Evolutionary conservation across 2,888 invertebrate genomes (phyloP), one percentile per base, ranked within the genome.

Genomic region (Dynastes tityus): DNA sequence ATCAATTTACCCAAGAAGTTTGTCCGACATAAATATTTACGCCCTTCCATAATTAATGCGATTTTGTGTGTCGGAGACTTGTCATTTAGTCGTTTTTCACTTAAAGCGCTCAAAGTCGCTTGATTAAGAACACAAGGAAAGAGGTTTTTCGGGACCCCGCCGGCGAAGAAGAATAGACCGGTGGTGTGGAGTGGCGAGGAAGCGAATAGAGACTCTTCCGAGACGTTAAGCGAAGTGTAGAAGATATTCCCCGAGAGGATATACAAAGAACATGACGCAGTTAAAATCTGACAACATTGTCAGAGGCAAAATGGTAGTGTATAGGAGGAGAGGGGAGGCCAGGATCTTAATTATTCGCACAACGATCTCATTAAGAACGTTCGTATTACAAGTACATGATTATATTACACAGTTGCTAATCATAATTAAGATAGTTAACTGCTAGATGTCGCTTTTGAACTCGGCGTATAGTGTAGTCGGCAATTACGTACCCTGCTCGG

Each of bases 201-300:
- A 13, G 49, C 6, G 67, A 49, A 49, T 29, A 29, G 32, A 29
- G 13, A 29, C 51, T 53, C 29, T 27, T 37, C 61, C 13, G 11
- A 71, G 61, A 61, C 11, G 61, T 27, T 74, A 73, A 73, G 73
- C 61, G 61, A 73, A 29, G 40, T 49, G 45, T 40, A 11, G 49
- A 74, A 74, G 61, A 74, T 74, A 74, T 74, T 29, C 73, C 73
- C 45, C 49, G 78, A 81, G 80, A 71, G 70, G 78, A 76, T 74
- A 53, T 77, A 78, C 80, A 77, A 83, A 82, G 82, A 81, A 81
- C 82, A 81, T 81, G 83, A 84, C 83, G 84, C 81, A 85, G 84
- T 84, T 83, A 82, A 84, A 85, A 85, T 85, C 84, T 83, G 84
- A 85, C 85, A 85, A 85, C 84, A 84, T 85, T 85, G 85, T 85